phyloP scores from a whole-genome alignment of 2,797 vertebrate species.

The Tarsius wallacei region DNA sequence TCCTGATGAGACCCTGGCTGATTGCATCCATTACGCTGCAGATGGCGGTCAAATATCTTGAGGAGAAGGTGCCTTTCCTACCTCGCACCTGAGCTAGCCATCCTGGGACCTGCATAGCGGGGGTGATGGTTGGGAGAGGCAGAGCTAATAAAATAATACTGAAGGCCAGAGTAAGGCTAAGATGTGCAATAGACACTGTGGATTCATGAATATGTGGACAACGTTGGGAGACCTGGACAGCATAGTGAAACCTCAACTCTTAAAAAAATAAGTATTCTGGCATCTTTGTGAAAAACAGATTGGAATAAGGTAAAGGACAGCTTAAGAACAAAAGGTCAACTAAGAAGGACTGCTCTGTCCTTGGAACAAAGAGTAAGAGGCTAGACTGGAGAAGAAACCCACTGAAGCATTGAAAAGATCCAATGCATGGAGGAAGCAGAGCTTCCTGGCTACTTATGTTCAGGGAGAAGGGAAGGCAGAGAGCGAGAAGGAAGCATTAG shows the following conservation, averaged over 20 bases:
- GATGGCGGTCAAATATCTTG: slow-evolving; percentile 40
- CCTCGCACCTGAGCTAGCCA: neutral
- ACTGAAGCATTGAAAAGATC: neutral
- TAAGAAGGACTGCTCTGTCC: neutral
- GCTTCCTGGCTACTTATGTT: neutral
- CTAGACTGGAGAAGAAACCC: neutral
- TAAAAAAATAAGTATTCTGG: neutral
- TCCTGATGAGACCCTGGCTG: slow-evolving; percentile 51
- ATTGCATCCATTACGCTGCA: slow-evolving; percentile 39
- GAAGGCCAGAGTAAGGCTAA: neutral
- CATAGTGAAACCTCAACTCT: neutral
- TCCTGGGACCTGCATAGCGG: neutral
- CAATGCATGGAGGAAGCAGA: neutral
- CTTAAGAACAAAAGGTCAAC: neutral
- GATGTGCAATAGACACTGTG: neutral
- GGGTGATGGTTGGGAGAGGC: neutral
- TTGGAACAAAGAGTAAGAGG: neutral
- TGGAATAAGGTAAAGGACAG: neutral
- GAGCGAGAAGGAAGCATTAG: neutral
- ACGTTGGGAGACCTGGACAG: no score
- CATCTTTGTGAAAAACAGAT: neutral
- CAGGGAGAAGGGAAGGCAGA: neutral
- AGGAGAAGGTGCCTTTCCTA: neutral
- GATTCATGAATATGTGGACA: neutral
- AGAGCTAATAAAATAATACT: neutral